These are phyloP conservation scores for Campoletis raptor DNA, from an alignment of 2,888 invertebrate genomes.

Conservation along the genomic window DNA sequence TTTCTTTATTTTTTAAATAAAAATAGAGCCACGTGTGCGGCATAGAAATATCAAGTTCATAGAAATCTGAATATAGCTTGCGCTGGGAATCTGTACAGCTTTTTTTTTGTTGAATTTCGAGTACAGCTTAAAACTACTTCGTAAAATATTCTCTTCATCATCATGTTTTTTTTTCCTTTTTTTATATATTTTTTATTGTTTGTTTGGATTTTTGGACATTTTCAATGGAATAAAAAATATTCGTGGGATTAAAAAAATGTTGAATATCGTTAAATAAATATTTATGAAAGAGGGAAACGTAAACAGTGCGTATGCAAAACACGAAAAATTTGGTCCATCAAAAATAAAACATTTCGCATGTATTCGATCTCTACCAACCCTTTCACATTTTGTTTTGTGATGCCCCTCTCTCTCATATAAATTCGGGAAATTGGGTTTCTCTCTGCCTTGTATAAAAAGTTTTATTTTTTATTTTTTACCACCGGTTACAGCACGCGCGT, in stretches of 20 bases:
- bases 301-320: neutral
- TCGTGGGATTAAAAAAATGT: neutral
- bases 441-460: slow-evolving; percentile 34
- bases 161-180: neutral
- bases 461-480: slow-evolving; percentile 35
- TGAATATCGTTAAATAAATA: neutral
- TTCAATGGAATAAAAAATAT: neutral
- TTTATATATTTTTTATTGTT: neutral
- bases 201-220: neutral
- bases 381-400: slow-evolving; percentile 22
- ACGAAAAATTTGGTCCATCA: slow-evolving; percentile 31
- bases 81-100: neutral
- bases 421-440: slow-evolving; percentile 65
- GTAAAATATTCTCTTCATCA: neutral
- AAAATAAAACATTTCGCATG: slow-evolving; percentile 4
- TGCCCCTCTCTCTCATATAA: slow-evolving; percentile 12
- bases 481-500: slow-evolving; percentile 30
- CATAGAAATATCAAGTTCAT: slow-evolving; percentile 31
- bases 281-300: neutral
- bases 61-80: neutral
- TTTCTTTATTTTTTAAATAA: neutral
- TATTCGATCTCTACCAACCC: neutral
- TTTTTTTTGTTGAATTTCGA: neutral
- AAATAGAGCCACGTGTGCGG: neutral
- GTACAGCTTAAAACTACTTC: neutral